A percentile compares a stretch with the other conserved stretches of the same genome.
These are phyloP conservation scores for Malurus splendens DNA, from an alignment of 2,797 vertebrate genomes.

Conservation along the genomic window DNA sequence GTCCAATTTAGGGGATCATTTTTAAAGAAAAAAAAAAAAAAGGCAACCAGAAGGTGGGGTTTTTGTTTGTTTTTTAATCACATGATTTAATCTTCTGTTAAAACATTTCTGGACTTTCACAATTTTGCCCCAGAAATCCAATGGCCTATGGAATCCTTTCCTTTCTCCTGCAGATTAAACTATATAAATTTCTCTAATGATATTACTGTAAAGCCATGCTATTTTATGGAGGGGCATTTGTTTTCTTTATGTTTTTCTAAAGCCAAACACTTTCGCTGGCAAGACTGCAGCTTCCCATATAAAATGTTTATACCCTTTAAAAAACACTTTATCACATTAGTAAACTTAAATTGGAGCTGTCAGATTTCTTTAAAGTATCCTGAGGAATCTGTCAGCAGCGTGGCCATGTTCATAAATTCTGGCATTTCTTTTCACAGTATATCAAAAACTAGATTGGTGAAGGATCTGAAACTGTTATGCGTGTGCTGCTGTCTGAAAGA, in stretches of 20 bases:
- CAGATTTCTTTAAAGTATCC: conserved; percentile 17
- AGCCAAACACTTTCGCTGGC: background rate
- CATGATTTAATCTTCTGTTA: background rate
- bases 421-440: conserved; percentile 17
- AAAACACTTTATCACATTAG: conserved; percentile 32
- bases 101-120: background rate
- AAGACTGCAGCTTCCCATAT: background rate
- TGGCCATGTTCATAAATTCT: conserved; percentile 20
- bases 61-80: background rate
- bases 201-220: background rate
- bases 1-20: background rate
- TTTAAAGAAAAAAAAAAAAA: background rate
- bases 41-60: background rate
- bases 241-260: background rate
- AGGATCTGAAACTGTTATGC: background rate
- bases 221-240: background rate
- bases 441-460: conserved; percentile 4
- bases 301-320: conserved; percentile 33
- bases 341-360: conserved; percentile 32
- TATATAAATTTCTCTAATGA: background rate
- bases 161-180: background rate
- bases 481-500: background rate
- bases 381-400: conserved; percentile 9
- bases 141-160: background rate
- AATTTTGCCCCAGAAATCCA: background rate